Percentiles rank a stretch among this genome's conserved stretches.
phyloP scores from a whole-genome alignment of 2,113 vertebrate species.

The Cettia cetti region DNA sequence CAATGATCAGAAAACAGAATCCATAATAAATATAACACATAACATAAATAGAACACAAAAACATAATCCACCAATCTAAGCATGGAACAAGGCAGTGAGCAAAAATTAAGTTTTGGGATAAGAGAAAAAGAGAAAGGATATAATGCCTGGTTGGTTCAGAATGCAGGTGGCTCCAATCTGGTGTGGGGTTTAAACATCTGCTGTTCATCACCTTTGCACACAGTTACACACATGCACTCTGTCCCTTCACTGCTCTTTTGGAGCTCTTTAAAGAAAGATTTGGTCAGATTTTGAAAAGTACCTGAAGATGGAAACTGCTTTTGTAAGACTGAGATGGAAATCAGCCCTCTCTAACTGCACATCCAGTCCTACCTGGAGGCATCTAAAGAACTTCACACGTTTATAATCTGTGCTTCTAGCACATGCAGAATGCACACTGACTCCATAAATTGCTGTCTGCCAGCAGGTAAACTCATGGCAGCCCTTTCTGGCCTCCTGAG shows the following conservation, averaged over 20 bases:
- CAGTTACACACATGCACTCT: neutral
- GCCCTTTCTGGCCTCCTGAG: neutral
- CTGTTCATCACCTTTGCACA: neutral
- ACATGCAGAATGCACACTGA: neutral
- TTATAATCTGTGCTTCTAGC: neutral
- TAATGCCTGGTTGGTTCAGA: neutral
- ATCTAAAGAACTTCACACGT: neutral
- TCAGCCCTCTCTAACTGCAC: neutral
- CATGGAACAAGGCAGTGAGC: accelerated
- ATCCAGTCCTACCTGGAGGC: neutral
- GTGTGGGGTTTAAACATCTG: neutral
- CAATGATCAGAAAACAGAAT: neutral
- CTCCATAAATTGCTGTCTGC: neutral
- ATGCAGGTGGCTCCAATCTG: neutral
- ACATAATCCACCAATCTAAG: neutral
- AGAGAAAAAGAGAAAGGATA: neutral
- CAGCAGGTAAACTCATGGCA: neutral
- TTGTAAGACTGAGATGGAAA: neutral
- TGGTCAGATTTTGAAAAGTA: neutral
- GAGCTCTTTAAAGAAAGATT: neutral
- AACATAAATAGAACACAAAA: neutral
- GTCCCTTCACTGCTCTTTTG: neutral
- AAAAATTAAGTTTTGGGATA: neutral
- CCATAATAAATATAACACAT: neutral
- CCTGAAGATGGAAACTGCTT: neutral